A percentile compares a stretch with the other conserved stretches of the same genome.
These are phyloP conservation scores for Incurvaria masculella DNA, from an alignment of 2,888 invertebrate genomes.

Conservation along the genomic window DNA sequence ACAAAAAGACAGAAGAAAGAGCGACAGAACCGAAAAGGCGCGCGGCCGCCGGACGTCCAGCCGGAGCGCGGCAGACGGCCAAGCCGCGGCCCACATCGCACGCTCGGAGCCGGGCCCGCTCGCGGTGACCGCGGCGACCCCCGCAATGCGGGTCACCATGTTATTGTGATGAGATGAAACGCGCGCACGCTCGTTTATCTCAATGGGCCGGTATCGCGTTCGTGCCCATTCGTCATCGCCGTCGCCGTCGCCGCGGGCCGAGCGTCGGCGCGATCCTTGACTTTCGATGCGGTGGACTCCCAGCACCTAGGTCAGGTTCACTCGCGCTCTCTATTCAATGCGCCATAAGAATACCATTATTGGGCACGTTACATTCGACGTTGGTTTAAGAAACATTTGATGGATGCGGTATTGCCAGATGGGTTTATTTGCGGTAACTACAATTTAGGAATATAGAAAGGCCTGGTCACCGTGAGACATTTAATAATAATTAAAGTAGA, in stretches of 20 bases:
- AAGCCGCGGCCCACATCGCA: not conserved
- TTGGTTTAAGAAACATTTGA: no score
- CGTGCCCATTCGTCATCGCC: not conserved
- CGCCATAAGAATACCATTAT: not conserved
- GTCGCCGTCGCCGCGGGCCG: not conserved
- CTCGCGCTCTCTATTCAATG: not conserved
- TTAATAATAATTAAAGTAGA: no score
- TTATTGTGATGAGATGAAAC: constrained; percentile 27
- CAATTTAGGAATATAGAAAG: no score
- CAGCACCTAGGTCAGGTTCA: not conserved
- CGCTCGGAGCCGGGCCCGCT: constrained; percentile 9
- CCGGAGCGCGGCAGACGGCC: constrained; percentile 1
- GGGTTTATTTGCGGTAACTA: no score
- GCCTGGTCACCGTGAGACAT: no score
- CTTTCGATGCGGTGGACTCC: not conserved
- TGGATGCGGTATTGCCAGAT: no score
- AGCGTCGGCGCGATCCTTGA: not conserved
- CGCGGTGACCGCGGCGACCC: constrained; percentile 34
- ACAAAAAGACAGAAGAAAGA: no score
- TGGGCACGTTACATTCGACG: no score
- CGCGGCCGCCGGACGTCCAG: constrained; percentile 7
- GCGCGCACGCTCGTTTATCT: not conserved
- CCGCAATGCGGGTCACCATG: constrained; percentile 33
- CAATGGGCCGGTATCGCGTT: not conserved
- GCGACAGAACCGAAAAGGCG: no score